These are phyloP conservation scores for Antitype chi DNA, from an alignment of 2,888 invertebrate species.

Conservation along the genomic window DNA sequence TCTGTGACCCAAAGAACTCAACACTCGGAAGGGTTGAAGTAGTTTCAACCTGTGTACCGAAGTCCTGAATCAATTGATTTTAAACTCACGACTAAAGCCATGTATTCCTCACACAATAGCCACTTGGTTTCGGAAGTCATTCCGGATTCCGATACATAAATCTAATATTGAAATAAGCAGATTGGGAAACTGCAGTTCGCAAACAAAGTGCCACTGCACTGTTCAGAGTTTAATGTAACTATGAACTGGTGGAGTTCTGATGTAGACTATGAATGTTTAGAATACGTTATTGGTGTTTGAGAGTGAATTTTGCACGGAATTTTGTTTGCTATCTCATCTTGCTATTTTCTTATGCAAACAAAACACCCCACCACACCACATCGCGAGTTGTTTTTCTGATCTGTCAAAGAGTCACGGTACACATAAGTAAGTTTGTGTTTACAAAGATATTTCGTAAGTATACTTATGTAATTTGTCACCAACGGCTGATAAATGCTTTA, in stretches of 20 bases:
- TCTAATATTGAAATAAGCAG: constrained; percentile 55
- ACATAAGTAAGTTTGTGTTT: not conserved
- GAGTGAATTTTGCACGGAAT: constrained; percentile 5
- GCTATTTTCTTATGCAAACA: not conserved
- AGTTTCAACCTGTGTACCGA: constrained; percentile 28
- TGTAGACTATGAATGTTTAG: constrained; percentile 24
- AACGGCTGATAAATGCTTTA: constrained; percentile 16
- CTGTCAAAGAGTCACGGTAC: not conserved
- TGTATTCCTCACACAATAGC: constrained; percentile 46
- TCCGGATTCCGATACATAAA: constrained; percentile 49
- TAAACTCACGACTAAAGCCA: constrained; percentile 36
- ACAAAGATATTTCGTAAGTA: not conserved
- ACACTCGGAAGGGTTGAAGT: constrained; percentile 47
- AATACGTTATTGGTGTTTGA: constrained; percentile 42
- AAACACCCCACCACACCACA: not conserved
- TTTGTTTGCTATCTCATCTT: constrained; percentile 10
- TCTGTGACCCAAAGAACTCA: constrained; percentile 32
- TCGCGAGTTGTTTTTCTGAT: not conserved
- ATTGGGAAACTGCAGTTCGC: constrained; percentile 49
- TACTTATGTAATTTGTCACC: constrained; percentile 2
- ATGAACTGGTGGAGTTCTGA: constrained; percentile 28
- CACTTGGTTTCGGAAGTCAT: constrained; percentile 36
- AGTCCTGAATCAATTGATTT: constrained; percentile 52
- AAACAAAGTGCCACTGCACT: constrained; percentile 37
- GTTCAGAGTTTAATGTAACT: constrained; percentile 37